Evolutionary conservation across 2,113 vertebrate species (phyloP).

Genomic region (Parus major): DNA sequence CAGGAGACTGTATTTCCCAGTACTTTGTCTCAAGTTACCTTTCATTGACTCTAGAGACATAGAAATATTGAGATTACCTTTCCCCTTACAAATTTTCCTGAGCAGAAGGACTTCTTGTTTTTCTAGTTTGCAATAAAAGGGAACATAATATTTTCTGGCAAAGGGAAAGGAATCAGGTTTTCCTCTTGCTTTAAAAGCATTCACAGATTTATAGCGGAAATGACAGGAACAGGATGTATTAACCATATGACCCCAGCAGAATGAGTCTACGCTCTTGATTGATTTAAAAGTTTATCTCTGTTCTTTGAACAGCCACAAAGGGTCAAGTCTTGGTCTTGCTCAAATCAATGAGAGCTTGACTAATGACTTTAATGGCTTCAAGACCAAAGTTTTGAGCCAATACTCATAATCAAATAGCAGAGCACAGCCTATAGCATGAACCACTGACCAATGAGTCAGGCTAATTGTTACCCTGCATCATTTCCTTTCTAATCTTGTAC

Average conservation of each 20-base stretch:
- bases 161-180: slow-evolving; percentile 36
- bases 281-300: slow-evolving; percentile 74
- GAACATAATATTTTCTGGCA: slow-evolving; percentile 7
- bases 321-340: slow-evolving; percentile 30
- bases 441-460: slow-evolving; percentile 30
- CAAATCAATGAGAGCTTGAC: slow-evolving; percentile 32
- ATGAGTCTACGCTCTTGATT: slow-evolving; percentile 69
- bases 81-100: background rate
- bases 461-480: slow-evolving; percentile 48
- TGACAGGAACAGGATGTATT: slow-evolving; percentile 74
- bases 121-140: slow-evolving; percentile 2
- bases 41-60: background rate
- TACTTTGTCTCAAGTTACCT: background rate
- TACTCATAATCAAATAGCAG: slow-evolving; percentile 73
- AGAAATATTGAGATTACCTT: background rate
- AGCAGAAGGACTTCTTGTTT: background rate
- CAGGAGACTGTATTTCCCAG: background rate
- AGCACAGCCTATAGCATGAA: slow-evolving; percentile 56
- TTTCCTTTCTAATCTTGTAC: slow-evolving; percentile 28
- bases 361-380: slow-evolving; percentile 29
- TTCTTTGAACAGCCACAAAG: slow-evolving; percentile 74
- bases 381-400: slow-evolving; percentile 69
- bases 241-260: slow-evolving; percentile 62
- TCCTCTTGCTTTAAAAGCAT: slow-evolving; percentile 54
- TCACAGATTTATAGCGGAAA: slow-evolving; percentile 72